Evolutionary conservation across 92 coral and sea anemone genomes (phyloP), one percentile per base, ranked within the genome.

Genomic region (Porites evermanni): DNA sequence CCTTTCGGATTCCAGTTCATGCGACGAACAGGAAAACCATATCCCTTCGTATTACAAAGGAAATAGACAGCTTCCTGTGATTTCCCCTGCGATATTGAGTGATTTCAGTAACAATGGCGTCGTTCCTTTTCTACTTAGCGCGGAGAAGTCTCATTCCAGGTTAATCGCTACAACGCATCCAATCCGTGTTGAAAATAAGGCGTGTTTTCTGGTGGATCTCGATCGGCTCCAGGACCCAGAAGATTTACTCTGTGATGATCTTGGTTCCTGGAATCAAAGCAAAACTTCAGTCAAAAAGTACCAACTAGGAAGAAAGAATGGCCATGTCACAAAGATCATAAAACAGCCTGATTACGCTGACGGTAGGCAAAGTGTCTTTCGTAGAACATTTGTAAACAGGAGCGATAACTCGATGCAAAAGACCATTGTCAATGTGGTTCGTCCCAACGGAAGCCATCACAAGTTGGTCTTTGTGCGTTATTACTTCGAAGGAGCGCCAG

Each of bases 201-300:
- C 19, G 3, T 24, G 77, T 72, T 91, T 88, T 70, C 44, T 91
- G 17, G 88, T 88, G 19, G 67, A 84, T 58, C 87, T 91, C 16
- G 92, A 91, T 80, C 79, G 66, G 47, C 90, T 91, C 12, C 20
- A 64, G 26, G 74, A 87, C 18, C 74, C 88, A 80, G 93, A 90
- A 75, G 91, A 90, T 76, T 29, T 91, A 50, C 73, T 90, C 17
- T 81, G 77, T 21, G 93, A 91, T 64, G 93, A 87, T 70, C 79
- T 91, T 61, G 93, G 89, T 38, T 75, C 91, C 64, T 91, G 88
- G 85, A 75, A 86, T 6, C 90, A 88, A 64, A 88, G 66, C 12
- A 88, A 82, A 26, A 88, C 91, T 4, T 20, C 81, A 54, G 58
- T 44, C 47, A 88, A 88, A 52, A 80, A 82, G 91, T 74, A 64